These are phyloP conservation scores for pig (Sus scrofa) DNA, from an alignment of 2,113 vertebrate species.

Conservation along the genomic window T2T-Sscrofa CM000822.6:70215001-70215500, in stretches of 20 bases:
- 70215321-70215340: too few species aligned
- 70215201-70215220: background rate
- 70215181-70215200: background rate
- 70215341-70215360: too few species aligned
- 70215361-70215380: too few species aligned
- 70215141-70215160: background rate
- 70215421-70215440: too few species aligned
- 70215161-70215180: background rate
- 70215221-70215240: background rate
- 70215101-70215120: background rate
- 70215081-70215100: fast-evolving
- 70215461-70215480: too few species aligned
- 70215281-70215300: background rate
- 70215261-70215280: background rate
- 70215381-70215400: too few species aligned
- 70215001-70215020: fast-evolving
- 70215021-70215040: fast-evolving
- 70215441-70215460: too few species aligned
- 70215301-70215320: background rate
- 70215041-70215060: background rate
- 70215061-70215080: background rate
- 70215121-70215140: background rate
- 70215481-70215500: too few species aligned
- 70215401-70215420: too few species aligned
- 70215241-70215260: fast-evolving